Evolutionary conservation across 92 coral and sea anemone species (phyloP), one percentile per base, ranked within the genome.

Genomic region (Scolanthus callimorphus): DNA sequence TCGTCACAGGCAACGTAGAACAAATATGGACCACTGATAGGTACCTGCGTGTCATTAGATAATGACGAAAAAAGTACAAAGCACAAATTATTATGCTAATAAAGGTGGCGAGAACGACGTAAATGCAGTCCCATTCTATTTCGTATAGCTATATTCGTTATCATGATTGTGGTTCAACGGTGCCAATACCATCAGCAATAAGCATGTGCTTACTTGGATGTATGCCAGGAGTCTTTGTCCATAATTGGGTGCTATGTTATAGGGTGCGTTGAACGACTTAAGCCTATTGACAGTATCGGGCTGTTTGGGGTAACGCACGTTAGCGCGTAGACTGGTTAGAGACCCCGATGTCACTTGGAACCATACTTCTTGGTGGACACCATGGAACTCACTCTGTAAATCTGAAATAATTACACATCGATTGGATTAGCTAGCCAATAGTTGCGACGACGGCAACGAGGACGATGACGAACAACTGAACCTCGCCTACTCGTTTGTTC

Each of bases 221-320:
- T 78, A 83, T 23, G 90, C 68, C 21, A 81, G 47, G 24, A 78
- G 57, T 20, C 85, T 80, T 54, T 83, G 90, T 3, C 90, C 90
- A 49, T 83, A 83, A 39, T 72, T 67, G 11, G 46, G 23, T 10
- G 28, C 70, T 13, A 77, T 51, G 21, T 60, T 51, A 11, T 21
- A 59, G 1, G 81, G 85, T 6, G 77, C 66, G 56, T 78, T 85
- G 46, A 83, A 51, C 61, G 52, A 31, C 28, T 72, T 48, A 9
- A 78, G 51, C 24, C 44, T 25, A 25, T 51, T 56, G 15, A 71
- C 77, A 20, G 66, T 41, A 57, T 83, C 90, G 20, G 90, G 85
- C 11, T 49, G 37, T 41, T 20, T 60, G 0, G 90, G 90, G 37
- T 78, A 83, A 11, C 77, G 68, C 11, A 41, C 61, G 47, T 78